Conservation (phyloP, 1,140 invertebrate genomes). For the Lepidotrigona ventralis region DNA sequence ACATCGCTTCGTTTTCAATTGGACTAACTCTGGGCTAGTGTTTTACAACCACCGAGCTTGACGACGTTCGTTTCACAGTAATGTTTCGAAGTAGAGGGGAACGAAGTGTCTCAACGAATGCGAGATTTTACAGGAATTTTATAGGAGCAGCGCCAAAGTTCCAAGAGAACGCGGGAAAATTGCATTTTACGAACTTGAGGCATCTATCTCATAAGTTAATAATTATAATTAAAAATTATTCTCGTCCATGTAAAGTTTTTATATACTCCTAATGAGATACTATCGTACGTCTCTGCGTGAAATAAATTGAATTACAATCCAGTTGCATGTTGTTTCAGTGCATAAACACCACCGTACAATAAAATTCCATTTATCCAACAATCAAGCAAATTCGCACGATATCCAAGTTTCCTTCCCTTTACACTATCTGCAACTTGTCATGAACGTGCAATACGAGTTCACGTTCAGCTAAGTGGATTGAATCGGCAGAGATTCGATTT, state of each 20-base stretch:
- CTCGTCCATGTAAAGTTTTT: not conserved
- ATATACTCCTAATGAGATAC: not conserved
- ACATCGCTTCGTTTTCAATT: not conserved
- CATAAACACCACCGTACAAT: not conserved
- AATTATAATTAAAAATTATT: too few relatives aligned
- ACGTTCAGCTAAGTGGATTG: not conserved
- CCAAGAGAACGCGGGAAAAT: too few relatives aligned
- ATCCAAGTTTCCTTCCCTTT: too few relatives aligned
- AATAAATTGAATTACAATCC: too few relatives aligned
- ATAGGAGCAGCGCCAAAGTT: too few relatives aligned
- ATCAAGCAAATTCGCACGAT: too few relatives aligned
- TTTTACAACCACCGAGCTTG: not conserved
- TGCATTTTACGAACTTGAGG: too few relatives aligned
- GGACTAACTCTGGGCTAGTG: not conserved
- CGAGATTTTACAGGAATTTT: too few relatives aligned
- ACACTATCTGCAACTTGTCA: not conserved
- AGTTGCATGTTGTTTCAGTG: too few relatives aligned
- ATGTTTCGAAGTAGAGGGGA: too few relatives aligned
- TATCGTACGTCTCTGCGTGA: not conserved
- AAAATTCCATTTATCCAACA: not conserved
- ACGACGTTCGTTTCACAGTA: not conserved
- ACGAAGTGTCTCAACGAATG: too few relatives aligned
- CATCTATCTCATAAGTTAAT: too few relatives aligned
- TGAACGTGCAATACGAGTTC: not conserved
- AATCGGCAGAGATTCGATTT: not conserved